Conservation (phyloP, 2,888 invertebrate species). For the Heteromurus nitidus region DNA sequence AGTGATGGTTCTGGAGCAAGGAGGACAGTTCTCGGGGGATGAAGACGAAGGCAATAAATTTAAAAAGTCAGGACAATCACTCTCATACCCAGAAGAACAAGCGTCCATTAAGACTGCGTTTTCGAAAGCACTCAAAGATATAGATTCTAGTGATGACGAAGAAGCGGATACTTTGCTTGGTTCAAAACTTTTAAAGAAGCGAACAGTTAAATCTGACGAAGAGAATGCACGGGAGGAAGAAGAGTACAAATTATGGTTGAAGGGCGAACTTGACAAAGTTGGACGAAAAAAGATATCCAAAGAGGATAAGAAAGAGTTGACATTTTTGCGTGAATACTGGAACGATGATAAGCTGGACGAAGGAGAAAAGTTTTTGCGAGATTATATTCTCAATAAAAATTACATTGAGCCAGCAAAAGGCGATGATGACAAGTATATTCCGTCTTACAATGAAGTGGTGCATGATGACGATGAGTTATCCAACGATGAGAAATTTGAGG, state of each 20-base stretch:
- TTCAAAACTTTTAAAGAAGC: slow-evolving; percentile 77
- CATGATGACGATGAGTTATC: slow-evolving; percentile 80
- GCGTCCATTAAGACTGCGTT: slow-evolving; percentile 81
- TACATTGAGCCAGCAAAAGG: slow-evolving; percentile 77
- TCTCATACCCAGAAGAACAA: slow-evolving; percentile 82
- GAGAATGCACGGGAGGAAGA: slow-evolving; percentile 78
- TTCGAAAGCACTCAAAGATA: slow-evolving; percentile 77
- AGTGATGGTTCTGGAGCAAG: slow-evolving; percentile 82
- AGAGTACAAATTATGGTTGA: slow-evolving; percentile 87
- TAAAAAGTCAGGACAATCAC: slow-evolving; percentile 72
- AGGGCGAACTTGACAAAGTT: slow-evolving; percentile 80
- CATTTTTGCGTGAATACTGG: slow-evolving; percentile 89
- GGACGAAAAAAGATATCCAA: slow-evolving; percentile 42
- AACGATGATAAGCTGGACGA: slow-evolving; percentile 86
- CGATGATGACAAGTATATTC: slow-evolving; percentile 78
- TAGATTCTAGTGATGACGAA: slow-evolving; percentile 77
- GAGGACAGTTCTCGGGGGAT: slow-evolving; percentile 30
- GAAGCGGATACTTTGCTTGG: slow-evolving; percentile 76
- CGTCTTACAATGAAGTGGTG: slow-evolving; percentile 82
- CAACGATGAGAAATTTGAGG: slow-evolving; percentile 86
- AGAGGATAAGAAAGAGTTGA: slow-evolving; percentile 81
- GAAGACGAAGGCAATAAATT: slow-evolving; percentile 71
- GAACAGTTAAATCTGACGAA: slow-evolving; percentile 77
- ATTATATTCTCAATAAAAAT: slow-evolving; percentile 92
- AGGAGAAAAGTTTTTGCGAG: slow-evolving; percentile 91